Conservation (phyloP, 2,797 vertebrate species). For the Echiichthys vipera region DNA sequence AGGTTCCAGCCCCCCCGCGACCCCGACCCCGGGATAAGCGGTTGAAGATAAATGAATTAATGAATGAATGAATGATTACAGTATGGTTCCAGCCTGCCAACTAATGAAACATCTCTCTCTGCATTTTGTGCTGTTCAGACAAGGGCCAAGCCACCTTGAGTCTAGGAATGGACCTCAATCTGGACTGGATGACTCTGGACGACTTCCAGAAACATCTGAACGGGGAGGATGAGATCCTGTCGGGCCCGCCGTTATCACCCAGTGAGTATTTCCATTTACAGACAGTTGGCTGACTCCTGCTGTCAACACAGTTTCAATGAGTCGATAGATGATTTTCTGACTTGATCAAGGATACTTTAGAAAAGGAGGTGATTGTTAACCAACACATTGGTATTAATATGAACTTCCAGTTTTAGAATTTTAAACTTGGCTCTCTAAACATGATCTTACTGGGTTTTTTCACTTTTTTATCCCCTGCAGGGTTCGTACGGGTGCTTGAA, state of each 20-base stretch:
- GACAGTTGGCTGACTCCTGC: neutral
- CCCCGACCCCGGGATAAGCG: no score
- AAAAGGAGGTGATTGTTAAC: no score
- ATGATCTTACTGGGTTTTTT: no score
- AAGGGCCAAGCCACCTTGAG: slow-evolving; percentile 88
- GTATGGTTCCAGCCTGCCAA: neutral
- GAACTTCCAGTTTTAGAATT: no score
- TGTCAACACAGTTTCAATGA: neutral
- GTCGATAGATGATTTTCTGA: neutral
- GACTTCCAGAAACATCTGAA: slow-evolving; percentile 97
- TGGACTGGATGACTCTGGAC: slow-evolving; percentile 97
- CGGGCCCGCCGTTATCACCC: slow-evolving; percentile 85
- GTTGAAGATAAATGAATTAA: no score
- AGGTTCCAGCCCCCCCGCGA: neutral
- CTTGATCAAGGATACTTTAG: neutral
- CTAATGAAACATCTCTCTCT: neutral
- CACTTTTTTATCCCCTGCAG: no score
- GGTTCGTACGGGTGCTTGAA: no score
- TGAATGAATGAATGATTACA: no score
- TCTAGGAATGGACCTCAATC: slow-evolving; percentile 94
- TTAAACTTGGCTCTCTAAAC: no score
- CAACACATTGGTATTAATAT: no score
- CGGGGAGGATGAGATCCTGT: slow-evolving; percentile 91
- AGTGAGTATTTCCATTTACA: slow-evolving; percentile 83
- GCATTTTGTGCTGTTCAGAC: slow-evolving; percentile 62